Evolutionary conservation across 2,888 invertebrate genomes (phyloP).

Genomic region (Buathra laborator): DNA sequence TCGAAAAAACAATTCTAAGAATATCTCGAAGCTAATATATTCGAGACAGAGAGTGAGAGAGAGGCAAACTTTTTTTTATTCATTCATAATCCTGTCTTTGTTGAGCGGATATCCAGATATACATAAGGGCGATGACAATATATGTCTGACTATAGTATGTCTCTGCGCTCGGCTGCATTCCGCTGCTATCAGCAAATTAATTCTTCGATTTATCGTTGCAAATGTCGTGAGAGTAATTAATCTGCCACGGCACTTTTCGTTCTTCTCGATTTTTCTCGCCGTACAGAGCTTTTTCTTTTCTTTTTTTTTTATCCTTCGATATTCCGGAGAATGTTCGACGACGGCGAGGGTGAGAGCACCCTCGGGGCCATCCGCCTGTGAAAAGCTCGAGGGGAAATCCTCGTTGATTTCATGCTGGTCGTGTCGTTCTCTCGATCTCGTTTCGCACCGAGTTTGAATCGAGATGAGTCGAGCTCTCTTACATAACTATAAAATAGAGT

Average conservation of each 20-base stretch:
- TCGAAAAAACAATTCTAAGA: neutral
- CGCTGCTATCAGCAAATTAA: constrained; percentile 37
- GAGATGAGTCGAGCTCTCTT: constrained; percentile 69
- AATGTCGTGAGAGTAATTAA: constrained; percentile 27
- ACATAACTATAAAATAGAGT: constrained; percentile 14
- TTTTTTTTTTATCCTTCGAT: constrained; percentile 20
- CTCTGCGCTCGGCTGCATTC: neutral
- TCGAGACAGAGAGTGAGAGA: neutral
- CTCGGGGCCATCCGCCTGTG: constrained; percentile 24
- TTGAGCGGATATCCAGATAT: neutral
- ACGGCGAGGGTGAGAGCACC: constrained; percentile 9
- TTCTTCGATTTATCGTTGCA: constrained; percentile 35
- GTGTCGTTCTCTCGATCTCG: constrained; percentile 70
- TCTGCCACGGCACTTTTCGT: constrained; percentile 27
- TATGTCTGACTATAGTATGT: neutral
- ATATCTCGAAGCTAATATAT: neutral
- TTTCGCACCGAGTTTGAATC: constrained; percentile 72
- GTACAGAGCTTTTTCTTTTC: neutral
- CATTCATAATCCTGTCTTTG: neutral
- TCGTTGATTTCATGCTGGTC: constrained; percentile 68
- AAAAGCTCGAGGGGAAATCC: constrained; percentile 59
- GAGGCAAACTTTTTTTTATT: neutral
- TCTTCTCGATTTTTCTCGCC: constrained; percentile 55
- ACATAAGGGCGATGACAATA: neutral
- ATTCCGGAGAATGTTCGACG: neutral